Percentiles rank a stretch among this genome's conserved stretches.
phyloP scores from a whole-genome alignment of 2,888 invertebrate genomes.

The Drosophila cognata region DNA sequence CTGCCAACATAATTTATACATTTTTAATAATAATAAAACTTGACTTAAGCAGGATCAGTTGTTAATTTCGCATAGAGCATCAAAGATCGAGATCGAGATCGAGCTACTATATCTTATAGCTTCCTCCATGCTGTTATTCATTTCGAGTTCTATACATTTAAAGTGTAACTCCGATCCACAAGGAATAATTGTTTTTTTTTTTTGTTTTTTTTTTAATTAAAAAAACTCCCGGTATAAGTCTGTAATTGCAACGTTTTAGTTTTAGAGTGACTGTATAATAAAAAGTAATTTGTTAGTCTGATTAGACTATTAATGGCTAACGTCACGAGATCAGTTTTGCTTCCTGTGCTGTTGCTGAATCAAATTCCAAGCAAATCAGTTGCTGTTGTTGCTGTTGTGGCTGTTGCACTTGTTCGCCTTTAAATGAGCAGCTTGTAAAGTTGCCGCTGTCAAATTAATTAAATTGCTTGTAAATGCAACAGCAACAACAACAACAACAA shows the following conservation, averaged over 20 bases:
- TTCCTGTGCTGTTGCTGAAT: neutral
- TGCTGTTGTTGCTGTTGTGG: conserved; percentile 14
- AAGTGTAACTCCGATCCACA: neutral
- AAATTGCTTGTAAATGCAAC: conserved; percentile 53
- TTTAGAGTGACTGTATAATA: neutral
- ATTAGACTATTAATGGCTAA: neutral
- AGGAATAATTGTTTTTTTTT: neutral
- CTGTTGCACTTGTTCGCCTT: conserved; percentile 50
- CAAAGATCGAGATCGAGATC: too few species aligned
- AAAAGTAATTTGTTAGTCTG: neutral
- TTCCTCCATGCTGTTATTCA: too few species aligned
- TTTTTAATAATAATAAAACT: neutral
- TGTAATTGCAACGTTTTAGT: neutral
- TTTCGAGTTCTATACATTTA: neutral
- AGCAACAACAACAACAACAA: conserved; percentile 8
- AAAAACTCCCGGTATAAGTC: neutral
- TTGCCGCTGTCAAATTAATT: conserved; percentile 54
- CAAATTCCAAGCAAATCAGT: conserved; percentile 33
- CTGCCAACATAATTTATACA: neutral
- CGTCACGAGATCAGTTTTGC: conserved; percentile 9
- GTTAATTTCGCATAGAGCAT: neutral
- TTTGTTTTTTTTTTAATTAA: neutral
- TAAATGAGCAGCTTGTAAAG: conserved; percentile 43
- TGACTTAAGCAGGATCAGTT: neutral
- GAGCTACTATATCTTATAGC: too few species aligned